Evolutionary conservation across 2,888 invertebrate species (phyloP), one percentile per base, ranked within the genome.

Genomic region (Ectemnius continuus): DNA sequence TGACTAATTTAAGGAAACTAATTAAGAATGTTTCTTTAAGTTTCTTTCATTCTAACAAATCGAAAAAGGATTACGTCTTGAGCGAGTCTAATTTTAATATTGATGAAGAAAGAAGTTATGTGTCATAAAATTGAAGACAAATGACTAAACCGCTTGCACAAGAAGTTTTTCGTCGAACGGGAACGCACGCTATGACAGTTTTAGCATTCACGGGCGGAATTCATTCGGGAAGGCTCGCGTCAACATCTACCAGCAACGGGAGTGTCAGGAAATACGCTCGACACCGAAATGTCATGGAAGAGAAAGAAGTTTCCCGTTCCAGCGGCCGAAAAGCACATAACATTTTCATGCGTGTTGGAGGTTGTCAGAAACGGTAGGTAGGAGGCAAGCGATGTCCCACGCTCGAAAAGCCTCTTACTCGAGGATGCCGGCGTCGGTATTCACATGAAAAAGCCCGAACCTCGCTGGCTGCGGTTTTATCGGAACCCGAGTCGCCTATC

Each of bases 81-180:
- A 4, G 4, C 28, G 28, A 8, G 28, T 8, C 11, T 36, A 6
- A 8, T 36, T 36, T 36, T 11, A 36, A 36, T 36, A 36, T 36
- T 36, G 6, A 36, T 36, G 36, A 36, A 36, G 8, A 36, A 36
- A 36, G 11, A 8, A 36, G 4, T 11, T 36, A 36, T 8, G 11
- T 8, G 36, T 11, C 6, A 36, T 6, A 8, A 36, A 36, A 36
- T 8, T 36, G 16, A 60, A n/a, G 16, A 36, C 13, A 28, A 60
- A 13, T 2, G 47, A 46, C 62, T 36, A 47, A 48, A 36, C 56
- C 28, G 46, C 62, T 63, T 23, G 63, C 36, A 36, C 36, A 36
- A 52, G 52, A 13, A 46, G 59, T 26, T 68, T 65, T 69, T 62
- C 73, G 68, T 73, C 65, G 67, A 68, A 73, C 52, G 48, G 18